phyloP scores from a whole-genome alignment of 2,888 invertebrate genomes.

The Drosophila greeni region DNA sequence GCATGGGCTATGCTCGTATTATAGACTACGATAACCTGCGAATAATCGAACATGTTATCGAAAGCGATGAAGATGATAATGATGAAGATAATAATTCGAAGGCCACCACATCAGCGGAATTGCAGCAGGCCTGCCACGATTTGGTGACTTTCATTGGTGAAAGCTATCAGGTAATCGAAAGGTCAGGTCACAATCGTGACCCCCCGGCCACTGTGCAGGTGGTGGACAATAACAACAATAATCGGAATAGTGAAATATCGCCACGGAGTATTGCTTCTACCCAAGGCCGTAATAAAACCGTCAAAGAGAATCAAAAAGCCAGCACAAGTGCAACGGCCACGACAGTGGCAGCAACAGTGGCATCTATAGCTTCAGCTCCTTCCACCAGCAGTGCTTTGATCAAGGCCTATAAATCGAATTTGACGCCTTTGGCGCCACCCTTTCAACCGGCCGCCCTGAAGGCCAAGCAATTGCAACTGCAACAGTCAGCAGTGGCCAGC shows the following conservation, averaged over 20 bases:
- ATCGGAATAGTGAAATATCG: conserved; percentile 30
- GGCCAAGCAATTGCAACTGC: conserved; percentile 46
- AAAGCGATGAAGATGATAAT: conserved; percentile 56
- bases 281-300: conserved; percentile 16
- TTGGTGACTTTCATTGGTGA: conserved; percentile 74
- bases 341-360: conserved; percentile 15
- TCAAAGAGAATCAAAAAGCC: conserved; percentile 30
- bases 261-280: conserved; percentile 10
- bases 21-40: conserved; percentile 74
- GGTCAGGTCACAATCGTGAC: conserved; percentile 8
- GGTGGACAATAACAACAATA: conserved; percentile 56
- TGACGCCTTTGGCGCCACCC: conserved; percentile 74
- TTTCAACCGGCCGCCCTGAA: conserved; percentile 69
- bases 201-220: conserved; percentile 12
- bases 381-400: conserved; percentile 54
- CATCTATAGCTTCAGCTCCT: conserved; percentile 27
- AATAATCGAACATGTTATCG: conserved; percentile 75
- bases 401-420: conserved; percentile 73
- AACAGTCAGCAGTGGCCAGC: conserved; percentile 20
- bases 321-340: conserved; percentile 20
- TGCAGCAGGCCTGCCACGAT: conserved; percentile 68
- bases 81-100: conserved; percentile 19
- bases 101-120: conserved; percentile 24
- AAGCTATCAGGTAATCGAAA: conserved; percentile 70
- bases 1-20: conserved; percentile 68